These are phyloP conservation scores for Scaptomyza reducta DNA, from an alignment of 2,888 invertebrate genomes.

Conservation along the genomic window DNA sequence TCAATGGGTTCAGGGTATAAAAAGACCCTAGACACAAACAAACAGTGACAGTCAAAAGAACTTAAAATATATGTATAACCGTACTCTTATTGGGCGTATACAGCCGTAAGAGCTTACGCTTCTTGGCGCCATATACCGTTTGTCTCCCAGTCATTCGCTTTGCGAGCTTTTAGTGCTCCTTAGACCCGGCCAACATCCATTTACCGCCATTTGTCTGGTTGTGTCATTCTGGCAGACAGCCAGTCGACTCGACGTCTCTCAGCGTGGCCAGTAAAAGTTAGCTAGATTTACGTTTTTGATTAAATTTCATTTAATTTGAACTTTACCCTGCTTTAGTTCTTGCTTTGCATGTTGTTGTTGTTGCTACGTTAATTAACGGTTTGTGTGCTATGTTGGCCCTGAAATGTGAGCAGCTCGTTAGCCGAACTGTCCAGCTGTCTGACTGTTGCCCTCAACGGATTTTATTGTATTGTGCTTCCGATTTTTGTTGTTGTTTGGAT, in stretches of 20 bases:
- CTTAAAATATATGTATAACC: constrained; percentile 15
- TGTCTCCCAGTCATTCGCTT: background rate
- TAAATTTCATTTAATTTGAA: constrained; percentile 73
- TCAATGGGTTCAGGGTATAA: too few relatives aligned
- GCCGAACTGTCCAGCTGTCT: constrained; percentile 30
- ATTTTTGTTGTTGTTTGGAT: constrained; percentile 16
- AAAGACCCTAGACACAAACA: background rate
- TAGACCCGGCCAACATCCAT: constrained; percentile 15
- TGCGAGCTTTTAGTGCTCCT: background rate
- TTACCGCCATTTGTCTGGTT: constrained; percentile 46
- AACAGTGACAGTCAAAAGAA: constrained; percentile 16
- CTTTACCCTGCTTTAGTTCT: constrained; percentile 37
- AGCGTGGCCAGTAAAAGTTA: constrained; percentile 51
- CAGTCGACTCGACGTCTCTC: constrained; percentile 32
- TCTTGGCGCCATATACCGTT: constrained; percentile 36
- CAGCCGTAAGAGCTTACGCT: constrained; percentile 27
- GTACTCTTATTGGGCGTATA: constrained; percentile 22
- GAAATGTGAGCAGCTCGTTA: constrained; percentile 61
- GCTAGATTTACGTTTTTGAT: constrained; percentile 75
- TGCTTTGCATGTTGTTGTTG: constrained; percentile 25
- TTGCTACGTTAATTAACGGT: constrained; percentile 60
- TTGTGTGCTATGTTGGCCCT: constrained; percentile 25
- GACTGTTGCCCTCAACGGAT: constrained; percentile 32
- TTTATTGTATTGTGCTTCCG: constrained; percentile 24
- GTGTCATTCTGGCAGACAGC: constrained; percentile 55